Evolutionary conservation across 2,888 invertebrate species (phyloP).

Genomic region (Chrysolina americana): DNA sequence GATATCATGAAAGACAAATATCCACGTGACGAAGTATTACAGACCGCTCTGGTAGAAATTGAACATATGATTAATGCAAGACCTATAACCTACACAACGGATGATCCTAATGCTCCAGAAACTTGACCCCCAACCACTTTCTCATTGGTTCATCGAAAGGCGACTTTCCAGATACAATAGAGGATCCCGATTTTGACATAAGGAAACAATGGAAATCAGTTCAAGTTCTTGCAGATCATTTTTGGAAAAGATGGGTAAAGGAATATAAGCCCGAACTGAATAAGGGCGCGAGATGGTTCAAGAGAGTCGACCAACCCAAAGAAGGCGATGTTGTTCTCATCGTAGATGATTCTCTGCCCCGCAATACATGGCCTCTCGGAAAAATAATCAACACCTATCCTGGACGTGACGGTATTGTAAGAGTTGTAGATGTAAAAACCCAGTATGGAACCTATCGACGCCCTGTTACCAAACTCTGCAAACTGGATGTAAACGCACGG

Average conservation of each 20-base stretch:
- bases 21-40: constrained; percentile 4
- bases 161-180: constrained; percentile 4
- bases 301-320: constrained; percentile 14
- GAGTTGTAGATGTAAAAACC: too few relatives aligned
- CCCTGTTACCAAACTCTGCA: too few relatives aligned
- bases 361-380: neutral
- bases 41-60: neutral
- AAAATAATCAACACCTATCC: neutral
- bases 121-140: constrained; percentile 5
- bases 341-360: neutral
- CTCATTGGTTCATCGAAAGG: constrained; percentile 15
- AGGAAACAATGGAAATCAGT: constrained; percentile 26
- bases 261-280: constrained; percentile 14
- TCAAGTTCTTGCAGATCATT: constrained; percentile 16
- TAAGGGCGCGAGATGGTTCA: neutral
- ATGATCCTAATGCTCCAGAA: constrained; percentile 20
- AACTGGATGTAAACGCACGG: too few relatives aligned
- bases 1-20: constrained; percentile 25
- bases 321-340: constrained; percentile 21
- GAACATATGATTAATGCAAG: neutral
- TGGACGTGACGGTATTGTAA: too few relatives aligned
- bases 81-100: neutral
- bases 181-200: constrained; percentile 12
- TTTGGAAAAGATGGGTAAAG: constrained; percentile 13
- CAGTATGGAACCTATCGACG: too few relatives aligned